These are phyloP conservation scores for Thymelicus acteon DNA, from an alignment of 2,888 invertebrate genomes.

Conservation along the genomic window DNA sequence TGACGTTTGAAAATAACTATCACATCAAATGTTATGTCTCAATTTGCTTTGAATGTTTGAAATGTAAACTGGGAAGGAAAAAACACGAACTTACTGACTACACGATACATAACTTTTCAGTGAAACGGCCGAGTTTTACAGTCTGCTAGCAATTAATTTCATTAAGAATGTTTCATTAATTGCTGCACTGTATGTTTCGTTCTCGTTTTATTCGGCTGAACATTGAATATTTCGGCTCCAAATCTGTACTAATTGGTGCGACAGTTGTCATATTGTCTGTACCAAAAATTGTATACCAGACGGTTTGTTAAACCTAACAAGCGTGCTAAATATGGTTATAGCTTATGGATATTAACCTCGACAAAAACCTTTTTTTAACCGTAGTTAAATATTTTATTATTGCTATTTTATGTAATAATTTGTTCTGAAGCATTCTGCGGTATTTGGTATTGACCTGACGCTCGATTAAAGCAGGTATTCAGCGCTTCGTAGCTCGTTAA, in stretches of 20 bases:
- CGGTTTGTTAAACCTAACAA: background rate
- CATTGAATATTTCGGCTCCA: conserved; percentile 25
- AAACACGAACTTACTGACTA: conserved; percentile 23
- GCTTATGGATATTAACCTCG: background rate
- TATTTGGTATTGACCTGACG: background rate
- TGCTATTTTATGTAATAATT: background rate
- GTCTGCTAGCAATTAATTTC: conserved; percentile 28
- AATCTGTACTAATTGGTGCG: conserved; percentile 32
- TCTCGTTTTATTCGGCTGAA: conserved; percentile 26
- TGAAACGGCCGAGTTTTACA: conserved; percentile 10
- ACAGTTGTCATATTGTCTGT: conserved; percentile 19
- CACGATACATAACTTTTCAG: conserved; percentile 55
- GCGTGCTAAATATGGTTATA: background rate
- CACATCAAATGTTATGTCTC: conserved; percentile 57
- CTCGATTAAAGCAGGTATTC: background rate
- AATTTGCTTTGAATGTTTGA: conserved; percentile 56
- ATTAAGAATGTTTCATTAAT: conserved; percentile 35
- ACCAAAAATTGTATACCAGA: background rate
- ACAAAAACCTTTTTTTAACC: no score
- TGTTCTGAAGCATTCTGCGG: background rate
- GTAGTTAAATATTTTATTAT: no score
- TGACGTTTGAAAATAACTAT: conserved; percentile 56
- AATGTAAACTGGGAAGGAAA: conserved; percentile 33
- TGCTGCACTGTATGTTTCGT: conserved; percentile 21
- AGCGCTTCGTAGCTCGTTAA: background rate